These are phyloP conservation scores for Achatina immaculata DNA, from an alignment of 1,140 invertebrate species.

Conservation along the genomic window DNA sequence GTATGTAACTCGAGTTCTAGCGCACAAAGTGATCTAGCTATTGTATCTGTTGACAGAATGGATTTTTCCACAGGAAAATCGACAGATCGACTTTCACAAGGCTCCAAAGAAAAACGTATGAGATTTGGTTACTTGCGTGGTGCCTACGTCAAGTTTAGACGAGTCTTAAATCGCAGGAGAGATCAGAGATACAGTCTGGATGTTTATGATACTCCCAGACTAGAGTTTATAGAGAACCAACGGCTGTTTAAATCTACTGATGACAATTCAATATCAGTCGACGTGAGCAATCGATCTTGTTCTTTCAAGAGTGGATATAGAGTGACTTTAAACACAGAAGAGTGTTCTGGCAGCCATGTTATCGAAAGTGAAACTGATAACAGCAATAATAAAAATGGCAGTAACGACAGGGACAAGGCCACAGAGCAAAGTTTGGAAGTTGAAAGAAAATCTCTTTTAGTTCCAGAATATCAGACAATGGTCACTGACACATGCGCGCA, in stretches of 20 bases:
- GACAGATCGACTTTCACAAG: neutral
- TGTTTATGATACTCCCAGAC: neutral
- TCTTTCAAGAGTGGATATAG: neutral
- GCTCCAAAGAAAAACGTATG: neutral
- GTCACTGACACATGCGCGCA: neutral
- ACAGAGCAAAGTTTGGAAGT: neutral
- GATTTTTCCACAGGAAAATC: neutral
- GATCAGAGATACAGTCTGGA: neutral
- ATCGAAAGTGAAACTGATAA: neutral
- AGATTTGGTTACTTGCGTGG: neutral
- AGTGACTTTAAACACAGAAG: neutral
- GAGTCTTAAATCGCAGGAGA: neutral
- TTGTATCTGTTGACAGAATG: neutral
- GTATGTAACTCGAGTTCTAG: neutral
- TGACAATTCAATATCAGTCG: neutral
- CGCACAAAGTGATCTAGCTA: neutral
- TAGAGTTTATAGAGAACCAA: neutral
- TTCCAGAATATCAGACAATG: neutral
- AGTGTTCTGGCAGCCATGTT: neutral
- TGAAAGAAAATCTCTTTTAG: neutral
- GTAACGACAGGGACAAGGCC: neutral
- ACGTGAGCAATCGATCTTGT: neutral
- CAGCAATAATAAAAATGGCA: neutral
- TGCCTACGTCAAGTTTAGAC: neutral
- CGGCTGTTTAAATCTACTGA: neutral